Evolutionary conservation across 2,113 vertebrate genomes (phyloP), one percentile per base, ranked within the genome.

Genomic region (Chauna torquata): DNA sequence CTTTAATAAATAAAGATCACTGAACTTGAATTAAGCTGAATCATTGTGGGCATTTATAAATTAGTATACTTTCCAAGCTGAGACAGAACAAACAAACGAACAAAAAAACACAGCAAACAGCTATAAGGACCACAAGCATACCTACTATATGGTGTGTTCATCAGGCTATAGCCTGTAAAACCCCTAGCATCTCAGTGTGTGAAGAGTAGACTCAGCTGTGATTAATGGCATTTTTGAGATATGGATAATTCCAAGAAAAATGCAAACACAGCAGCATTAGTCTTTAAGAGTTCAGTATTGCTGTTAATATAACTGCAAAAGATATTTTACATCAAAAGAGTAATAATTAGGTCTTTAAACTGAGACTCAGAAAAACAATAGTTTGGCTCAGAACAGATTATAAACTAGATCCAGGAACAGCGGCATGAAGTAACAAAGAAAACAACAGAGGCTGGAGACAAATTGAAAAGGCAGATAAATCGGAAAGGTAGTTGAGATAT

Each of bases 121-220:
- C 45, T 50, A 0, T 30, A 69, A 58, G 44, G 75, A 62, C 49
- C 3, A 0, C 38, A 70, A 8, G 5, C 18, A 34, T 8, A 42
- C 2, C 40, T 42, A 24, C 44, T n/a, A n/a, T n/a, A n/a, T n/a
- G n/a, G n/a, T n/a, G n/a, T n/a, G 54, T 28, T 61, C 27, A n/a
- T 34, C n/a, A 65, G 77, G 27, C 32, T 55, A 13, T 1, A 36
- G 3, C 49, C 28, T 12, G 18, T 9, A 19, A 79, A 71, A 82
- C 15, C n/a, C 57, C 22, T 40, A 36, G 28, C 45, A 79, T 19
- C 58, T 75, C 57, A 58, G 25, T 45, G 59, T n/a, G 24, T 45
- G 59, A 81, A 68, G 38, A 72, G 58, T 0, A 74, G 20, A 52
- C 52, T 59, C 5, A 11, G 44, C 5, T 55, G 16, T 61, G 23